Percentiles rank a stretch among this genome's conserved stretches.
Conservation (phyloP, 2,888 invertebrate species). For the Eilema depressum region DNA sequence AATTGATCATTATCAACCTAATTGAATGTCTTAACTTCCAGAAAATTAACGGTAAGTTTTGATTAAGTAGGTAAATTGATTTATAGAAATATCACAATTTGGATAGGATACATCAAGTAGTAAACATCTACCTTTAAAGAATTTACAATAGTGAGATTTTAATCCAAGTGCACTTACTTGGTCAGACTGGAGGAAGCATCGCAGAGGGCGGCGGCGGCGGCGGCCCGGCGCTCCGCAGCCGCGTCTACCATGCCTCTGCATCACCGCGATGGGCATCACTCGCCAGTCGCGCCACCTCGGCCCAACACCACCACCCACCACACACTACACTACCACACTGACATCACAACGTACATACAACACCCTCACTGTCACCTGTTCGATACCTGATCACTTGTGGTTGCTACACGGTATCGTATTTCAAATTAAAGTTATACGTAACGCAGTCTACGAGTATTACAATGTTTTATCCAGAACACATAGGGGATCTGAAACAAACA, state of each 20-base stretch:
- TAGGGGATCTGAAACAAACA: conserved; percentile 51
- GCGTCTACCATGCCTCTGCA: conserved; percentile 87
- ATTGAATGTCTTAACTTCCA: neutral
- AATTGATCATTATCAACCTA: neutral
- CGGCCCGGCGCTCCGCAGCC: conserved; percentile 84
- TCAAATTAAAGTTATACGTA: conserved; percentile 41
- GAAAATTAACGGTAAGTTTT: neutral
- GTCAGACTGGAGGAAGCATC: conserved; percentile 77
- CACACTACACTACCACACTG: conserved; percentile 69
- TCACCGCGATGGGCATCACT: conserved; percentile 85
- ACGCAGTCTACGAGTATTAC: conserved; percentile 35
- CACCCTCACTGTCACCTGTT: conserved; percentile 61
- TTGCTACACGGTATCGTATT: conserved; percentile 55
- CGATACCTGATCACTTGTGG: conserved; percentile 68
- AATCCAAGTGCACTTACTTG: conserved; percentile 70
- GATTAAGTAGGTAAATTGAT: neutral
- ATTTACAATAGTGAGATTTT: neutral
- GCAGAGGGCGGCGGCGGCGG: conserved; percentile 79
- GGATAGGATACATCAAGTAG: neutral
- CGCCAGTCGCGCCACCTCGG: conserved; percentile 66
- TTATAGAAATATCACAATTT: neutral
- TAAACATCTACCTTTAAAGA: neutral
- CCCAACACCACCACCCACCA: conserved; percentile 70
- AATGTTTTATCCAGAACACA: conserved; percentile 40
- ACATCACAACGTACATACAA: conserved; percentile 65